Conservation (phyloP, 2,797 vertebrate species). For the Ispidina picta region DNA sequence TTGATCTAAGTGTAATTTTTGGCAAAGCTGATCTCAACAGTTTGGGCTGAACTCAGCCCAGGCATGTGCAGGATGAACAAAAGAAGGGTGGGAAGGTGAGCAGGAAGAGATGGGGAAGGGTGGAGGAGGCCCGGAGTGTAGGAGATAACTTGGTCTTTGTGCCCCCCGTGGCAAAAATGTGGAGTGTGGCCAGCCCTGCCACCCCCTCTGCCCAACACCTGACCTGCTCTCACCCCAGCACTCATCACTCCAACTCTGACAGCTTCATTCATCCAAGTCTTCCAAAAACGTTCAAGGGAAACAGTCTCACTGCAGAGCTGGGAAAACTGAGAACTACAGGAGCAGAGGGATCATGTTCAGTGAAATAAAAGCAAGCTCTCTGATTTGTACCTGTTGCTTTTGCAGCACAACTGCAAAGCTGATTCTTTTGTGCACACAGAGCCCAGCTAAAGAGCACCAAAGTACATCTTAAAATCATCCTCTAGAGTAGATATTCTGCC, state of each 20-base stretch:
- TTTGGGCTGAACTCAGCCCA: constrained; percentile 8
- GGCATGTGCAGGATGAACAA: constrained; percentile 49
- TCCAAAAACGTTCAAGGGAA: background rate
- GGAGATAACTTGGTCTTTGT: background rate
- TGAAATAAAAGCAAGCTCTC: background rate
- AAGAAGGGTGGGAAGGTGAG: constrained; percentile 5
- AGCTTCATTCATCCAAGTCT: background rate
- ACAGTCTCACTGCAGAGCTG: background rate
- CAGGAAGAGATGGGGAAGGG: background rate
- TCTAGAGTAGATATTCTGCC: background rate
- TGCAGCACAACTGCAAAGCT: background rate
- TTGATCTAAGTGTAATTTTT: constrained; percentile 57
- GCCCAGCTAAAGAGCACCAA: constrained; percentile 30
- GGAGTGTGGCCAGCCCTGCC: rapidly evolving
- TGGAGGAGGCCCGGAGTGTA: rapidly evolving
- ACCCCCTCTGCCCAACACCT: background rate
- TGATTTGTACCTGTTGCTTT: constrained; percentile 5
- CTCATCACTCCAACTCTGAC: background rate
- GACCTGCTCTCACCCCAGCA: background rate
- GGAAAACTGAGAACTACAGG: background rate
- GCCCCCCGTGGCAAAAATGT: rapidly evolving
- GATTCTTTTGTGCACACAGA: constrained; percentile 13
- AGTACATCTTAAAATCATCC: constrained; percentile 14
- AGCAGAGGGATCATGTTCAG: background rate
- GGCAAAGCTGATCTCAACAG: constrained; percentile 62